These are phyloP conservation scores for Pogonomyrmex californicus DNA, from an alignment of 1,140 invertebrate species.

Conservation along the genomic window DNA sequence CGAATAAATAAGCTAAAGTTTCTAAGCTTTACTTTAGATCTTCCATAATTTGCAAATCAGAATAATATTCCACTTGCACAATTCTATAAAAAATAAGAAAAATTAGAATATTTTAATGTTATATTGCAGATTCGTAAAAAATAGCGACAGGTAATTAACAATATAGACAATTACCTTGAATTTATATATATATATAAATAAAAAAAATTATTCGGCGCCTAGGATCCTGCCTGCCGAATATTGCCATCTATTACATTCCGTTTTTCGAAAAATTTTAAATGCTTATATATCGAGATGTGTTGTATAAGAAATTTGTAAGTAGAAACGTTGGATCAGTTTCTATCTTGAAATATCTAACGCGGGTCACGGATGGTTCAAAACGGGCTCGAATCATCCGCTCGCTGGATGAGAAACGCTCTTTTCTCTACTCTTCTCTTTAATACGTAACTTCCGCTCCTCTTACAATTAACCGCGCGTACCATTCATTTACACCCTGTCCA, in stretches of 20 bases:
- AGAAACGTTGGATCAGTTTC: not conserved
- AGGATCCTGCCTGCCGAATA: too few relatives aligned
- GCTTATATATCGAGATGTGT: not conserved
- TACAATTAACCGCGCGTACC: not conserved
- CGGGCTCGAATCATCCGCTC: not conserved
- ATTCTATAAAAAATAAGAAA: not conserved
- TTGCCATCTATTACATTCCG: too few relatives aligned
- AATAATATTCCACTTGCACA: not conserved
- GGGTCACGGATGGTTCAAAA: not conserved
- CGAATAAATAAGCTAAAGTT: slow-evolving; percentile 38
- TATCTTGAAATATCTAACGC: not conserved
- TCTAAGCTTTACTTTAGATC: not conserved
- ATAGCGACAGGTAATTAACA: too few relatives aligned
- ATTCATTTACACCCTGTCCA: not conserved
- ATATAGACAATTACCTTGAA: too few relatives aligned
- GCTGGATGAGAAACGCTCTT: not conserved
- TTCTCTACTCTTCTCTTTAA: not conserved
- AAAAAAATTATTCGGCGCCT: too few relatives aligned
- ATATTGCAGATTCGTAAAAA: too few relatives aligned
- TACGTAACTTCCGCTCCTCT: slow-evolving; percentile 8
- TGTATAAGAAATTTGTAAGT: not conserved
- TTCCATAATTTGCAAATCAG: not conserved
- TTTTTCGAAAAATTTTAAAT: too few relatives aligned
- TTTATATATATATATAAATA: too few relatives aligned
- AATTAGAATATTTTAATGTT: too few relatives aligned